A percentile compares a stretch with the other conserved stretches of the same genome.
These are phyloP conservation scores for Actenoides lindsayi DNA, from an alignment of 2,113 vertebrate species.

Conservation along the genomic window DNA sequence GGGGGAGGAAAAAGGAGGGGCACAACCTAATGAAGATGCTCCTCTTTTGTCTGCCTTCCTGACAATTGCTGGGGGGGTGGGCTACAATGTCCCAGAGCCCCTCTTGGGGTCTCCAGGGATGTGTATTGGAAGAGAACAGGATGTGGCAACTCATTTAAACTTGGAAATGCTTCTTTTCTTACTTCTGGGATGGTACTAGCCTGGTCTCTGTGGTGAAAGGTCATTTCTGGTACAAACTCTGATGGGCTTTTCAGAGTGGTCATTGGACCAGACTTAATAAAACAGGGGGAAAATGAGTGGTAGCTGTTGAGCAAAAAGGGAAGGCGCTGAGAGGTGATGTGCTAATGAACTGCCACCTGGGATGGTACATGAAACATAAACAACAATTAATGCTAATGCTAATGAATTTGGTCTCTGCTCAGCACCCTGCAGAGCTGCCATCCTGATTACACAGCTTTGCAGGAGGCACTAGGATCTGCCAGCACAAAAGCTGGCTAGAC, in stretches of 20 bases:
- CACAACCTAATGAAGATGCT: conserved; percentile 6
- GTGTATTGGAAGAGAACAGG: neutral
- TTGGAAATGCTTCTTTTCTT: neutral
- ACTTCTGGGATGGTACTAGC: neutral
- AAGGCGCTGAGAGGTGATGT: neutral
- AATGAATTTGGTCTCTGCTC: neutral
- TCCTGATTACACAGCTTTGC: neutral
- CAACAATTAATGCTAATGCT: conserved; percentile 28
- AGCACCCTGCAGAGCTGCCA: neutral
- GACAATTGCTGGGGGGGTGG: neutral
- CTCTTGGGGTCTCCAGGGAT: neutral
- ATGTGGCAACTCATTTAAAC: neutral
- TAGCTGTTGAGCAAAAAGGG: neutral
- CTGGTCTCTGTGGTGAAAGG: neutral
- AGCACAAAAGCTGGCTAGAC: neutral
- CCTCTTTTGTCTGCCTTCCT: neutral
- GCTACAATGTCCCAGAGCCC: neutral
- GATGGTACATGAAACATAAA: neutral
- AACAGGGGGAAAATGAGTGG: neutral
- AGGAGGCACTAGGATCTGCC: neutral
- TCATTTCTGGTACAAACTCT: neutral
- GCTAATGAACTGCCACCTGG: neutral
- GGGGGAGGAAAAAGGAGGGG: neutral
- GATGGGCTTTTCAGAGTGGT: neutral
- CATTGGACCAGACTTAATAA: neutral